Evolutionary conservation across 2,888 invertebrate species (phyloP).

Genomic region (Hemistola chrysoprasaria): DNA sequence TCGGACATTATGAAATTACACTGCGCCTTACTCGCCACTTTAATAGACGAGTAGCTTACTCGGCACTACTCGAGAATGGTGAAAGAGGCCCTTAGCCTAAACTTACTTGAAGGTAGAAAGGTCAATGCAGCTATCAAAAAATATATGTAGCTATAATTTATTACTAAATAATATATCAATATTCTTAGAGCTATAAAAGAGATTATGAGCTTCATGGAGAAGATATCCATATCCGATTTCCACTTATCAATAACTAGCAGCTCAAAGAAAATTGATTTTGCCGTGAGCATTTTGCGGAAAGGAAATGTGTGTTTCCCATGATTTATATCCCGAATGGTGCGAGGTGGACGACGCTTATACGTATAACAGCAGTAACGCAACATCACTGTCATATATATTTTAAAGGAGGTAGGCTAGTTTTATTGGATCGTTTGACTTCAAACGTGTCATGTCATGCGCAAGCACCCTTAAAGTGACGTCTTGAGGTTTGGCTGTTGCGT

Average conservation of each 20-base stretch:
- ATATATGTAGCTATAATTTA: background rate
- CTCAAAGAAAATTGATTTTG: constrained; percentile 65
- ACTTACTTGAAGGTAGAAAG: too few species aligned
- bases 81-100: too few species aligned
- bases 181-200: constrained; percentile 3
- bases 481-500: too few species aligned
- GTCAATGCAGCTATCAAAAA: too few species aligned
- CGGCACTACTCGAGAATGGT: too few species aligned
- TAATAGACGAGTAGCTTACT: too few species aligned
- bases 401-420: too few species aligned
- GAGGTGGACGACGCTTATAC: constrained; percentile 10
- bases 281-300: constrained; percentile 68
- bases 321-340: constrained; percentile 72
- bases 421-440: too few species aligned
- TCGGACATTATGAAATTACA: too few species aligned
- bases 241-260: constrained; percentile 55
- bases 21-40: too few species aligned
- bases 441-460: too few species aligned
- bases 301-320: constrained; percentile 78
- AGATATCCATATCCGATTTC: constrained; percentile 30
- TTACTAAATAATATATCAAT: background rate
- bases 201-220: constrained; percentile 6
- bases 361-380: constrained; percentile 10
- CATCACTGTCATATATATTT: background rate
- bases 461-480: too few species aligned